Base-by-base conservation (phyloP, 2,888 invertebrate species). In the Drosophila hamatofila region DNA sequence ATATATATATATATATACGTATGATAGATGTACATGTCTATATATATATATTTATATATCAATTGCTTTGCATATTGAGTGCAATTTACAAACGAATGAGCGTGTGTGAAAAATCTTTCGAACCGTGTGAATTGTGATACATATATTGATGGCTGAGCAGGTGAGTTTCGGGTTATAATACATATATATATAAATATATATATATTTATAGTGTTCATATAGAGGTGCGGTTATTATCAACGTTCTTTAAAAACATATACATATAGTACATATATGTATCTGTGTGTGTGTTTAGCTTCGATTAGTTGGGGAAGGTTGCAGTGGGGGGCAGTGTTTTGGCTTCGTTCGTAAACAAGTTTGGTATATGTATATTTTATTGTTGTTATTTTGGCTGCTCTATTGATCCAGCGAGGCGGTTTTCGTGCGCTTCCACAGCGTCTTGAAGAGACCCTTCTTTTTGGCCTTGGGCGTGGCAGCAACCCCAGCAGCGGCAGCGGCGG, bases 391-490 rank as follows among this genome's bases (percentile, higher is more conserved):
- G 23, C 44, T 49, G 41, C 54, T 66, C 56, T 97, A 97, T 93
- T 97, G 97, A 93, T 97, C 97, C 93, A 97, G 94, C 78, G 97
- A 97, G 92, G 97, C 96, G 92, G 97, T 97, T 81, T 97, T 95
- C 81, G 97, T 97, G 90, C 96, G 95, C 93, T 97, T 97, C 97
- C 97, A 97, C 85, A 97, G 95, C 92, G 95, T 96, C 93, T 96
- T 96, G 94, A 97, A 97, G 93, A 97, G 97, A 78, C 97, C 96
- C 92, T 97, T 96, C 93, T 97, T 97, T 81, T 96, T 96, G 64
- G 92, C 86, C 72, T 92, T 92, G 59, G 89, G 75, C 42, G 78
- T 88, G 49, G 75, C 69, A 56, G 63, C 56, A 44, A 75, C 74
- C 62, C 80, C 66, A 63, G 88, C 84, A 14, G 30, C 48, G 6